Evolutionary conservation across 2,797 vertebrate genomes (phyloP).

Genomic region (Thaleichthys pacificus): DNA sequence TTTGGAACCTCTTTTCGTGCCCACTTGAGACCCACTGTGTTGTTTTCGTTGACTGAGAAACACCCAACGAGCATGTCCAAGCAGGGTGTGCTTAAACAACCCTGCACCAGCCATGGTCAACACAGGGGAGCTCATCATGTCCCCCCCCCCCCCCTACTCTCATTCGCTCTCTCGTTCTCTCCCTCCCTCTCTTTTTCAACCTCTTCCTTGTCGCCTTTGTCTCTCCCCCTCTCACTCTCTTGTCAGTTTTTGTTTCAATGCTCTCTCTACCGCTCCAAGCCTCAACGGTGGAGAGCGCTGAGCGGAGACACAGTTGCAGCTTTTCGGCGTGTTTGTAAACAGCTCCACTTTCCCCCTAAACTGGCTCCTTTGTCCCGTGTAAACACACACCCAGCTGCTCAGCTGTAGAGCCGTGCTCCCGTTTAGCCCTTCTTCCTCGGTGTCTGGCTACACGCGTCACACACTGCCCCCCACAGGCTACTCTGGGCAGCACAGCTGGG

Average conservation of each 20-base stretch:
- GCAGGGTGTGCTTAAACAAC: too few relatives aligned
- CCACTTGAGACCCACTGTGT: background rate
- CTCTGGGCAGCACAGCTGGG: background rate
- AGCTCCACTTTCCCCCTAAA: background rate
- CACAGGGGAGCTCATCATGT: background rate
- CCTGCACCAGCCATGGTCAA: too few relatives aligned
- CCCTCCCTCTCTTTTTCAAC: background rate
- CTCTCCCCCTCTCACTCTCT: background rate
- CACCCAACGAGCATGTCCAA: too few relatives aligned
- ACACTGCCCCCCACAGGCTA: constrained; percentile 2
- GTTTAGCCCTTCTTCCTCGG: background rate
- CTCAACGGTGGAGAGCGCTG: background rate
- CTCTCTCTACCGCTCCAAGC: background rate
- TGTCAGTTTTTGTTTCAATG: background rate
- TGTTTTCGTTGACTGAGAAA: too few relatives aligned
- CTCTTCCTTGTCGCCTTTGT: background rate
- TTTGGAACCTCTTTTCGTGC: too few relatives aligned
- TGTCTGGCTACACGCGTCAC: background rate
- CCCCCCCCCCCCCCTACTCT: too few relatives aligned
- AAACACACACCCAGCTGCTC: background rate
- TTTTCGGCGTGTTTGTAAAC: background rate
- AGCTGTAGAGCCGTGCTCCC: background rate
- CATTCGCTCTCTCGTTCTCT: background rate
- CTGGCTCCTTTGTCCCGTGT: background rate
- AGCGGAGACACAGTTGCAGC: background rate